phyloP scores from a whole-genome alignment of 2,888 invertebrate species.

The Leptogaster cylindrica region DNA sequence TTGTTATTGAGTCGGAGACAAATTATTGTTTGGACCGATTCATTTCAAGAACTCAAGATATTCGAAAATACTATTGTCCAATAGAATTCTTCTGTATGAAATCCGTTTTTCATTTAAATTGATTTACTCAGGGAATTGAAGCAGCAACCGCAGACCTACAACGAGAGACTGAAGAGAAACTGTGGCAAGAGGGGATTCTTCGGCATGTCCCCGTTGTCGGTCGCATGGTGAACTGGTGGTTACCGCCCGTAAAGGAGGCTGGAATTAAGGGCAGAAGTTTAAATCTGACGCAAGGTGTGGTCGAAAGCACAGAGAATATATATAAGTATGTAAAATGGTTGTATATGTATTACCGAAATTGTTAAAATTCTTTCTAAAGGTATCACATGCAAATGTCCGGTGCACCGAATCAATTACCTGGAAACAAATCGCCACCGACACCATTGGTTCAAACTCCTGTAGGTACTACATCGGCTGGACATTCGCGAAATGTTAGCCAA shows the following conservation, averaged over 20 bases:
- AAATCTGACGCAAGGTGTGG: slow-evolving; percentile 78
- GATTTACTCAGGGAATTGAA: slow-evolving; percentile 86
- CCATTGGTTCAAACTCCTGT: slow-evolving; percentile 75
- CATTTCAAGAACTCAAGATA: neutral
- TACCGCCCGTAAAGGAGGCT: slow-evolving; percentile 79
- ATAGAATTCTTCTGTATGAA: neutral
- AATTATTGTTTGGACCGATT: no score
- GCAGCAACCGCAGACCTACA: slow-evolving; percentile 90
- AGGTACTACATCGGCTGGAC: slow-evolving; percentile 59
- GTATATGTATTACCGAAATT: neutral
- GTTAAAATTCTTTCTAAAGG: slow-evolving; percentile 57
- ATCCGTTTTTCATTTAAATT: neutral
- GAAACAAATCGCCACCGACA: slow-evolving; percentile 70
- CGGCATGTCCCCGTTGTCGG: slow-evolving; percentile 95
- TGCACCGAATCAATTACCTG: slow-evolving; percentile 65
- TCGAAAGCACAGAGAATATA: slow-evolving; percentile 81
- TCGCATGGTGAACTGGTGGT: slow-evolving; percentile 95
- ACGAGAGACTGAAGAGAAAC: slow-evolving; percentile 85
- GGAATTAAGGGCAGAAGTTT: slow-evolving; percentile 83
- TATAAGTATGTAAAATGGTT: slow-evolving; percentile 62
- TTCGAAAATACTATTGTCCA: neutral
- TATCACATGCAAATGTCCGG: slow-evolving; percentile 80
- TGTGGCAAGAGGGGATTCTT: slow-evolving; percentile 94
- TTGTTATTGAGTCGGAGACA: no score
- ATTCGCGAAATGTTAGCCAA: slow-evolving; percentile 72